Conservation (phyloP, 2,888 invertebrate genomes). For the Apamea crenata region DNA sequence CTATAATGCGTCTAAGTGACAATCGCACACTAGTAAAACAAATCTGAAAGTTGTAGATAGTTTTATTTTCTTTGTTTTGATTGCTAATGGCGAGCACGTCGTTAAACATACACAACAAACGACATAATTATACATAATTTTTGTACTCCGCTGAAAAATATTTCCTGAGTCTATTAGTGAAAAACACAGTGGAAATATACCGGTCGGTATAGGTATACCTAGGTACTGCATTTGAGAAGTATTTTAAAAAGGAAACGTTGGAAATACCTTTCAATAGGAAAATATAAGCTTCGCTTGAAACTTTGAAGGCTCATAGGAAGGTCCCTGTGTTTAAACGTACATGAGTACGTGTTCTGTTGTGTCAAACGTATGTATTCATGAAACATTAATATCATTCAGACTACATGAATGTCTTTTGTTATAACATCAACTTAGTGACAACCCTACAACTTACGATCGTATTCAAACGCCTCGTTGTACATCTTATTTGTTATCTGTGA, state of each 20-base stretch:
- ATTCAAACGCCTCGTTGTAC: conserved; percentile 90
- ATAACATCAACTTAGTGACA: conserved; percentile 21
- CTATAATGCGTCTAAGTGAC: background rate
- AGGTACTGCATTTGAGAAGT: background rate
- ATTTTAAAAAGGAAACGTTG: background rate
- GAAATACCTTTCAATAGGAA: background rate
- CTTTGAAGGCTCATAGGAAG: background rate
- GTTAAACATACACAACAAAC: background rate
- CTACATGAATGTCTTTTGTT: background rate
- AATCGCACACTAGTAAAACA: background rate
- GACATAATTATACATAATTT: background rate
- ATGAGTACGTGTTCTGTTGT: background rate
- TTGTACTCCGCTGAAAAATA: background rate
- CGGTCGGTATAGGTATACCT: background rate
- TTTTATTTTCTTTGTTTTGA: background rate
- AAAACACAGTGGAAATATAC: background rate
- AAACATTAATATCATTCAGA: background rate
- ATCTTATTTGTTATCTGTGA: conserved; percentile 72
- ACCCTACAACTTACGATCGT: conserved; percentile 81
- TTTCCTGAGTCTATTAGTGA: background rate
- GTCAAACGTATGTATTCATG: background rate
- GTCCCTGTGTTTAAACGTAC: background rate
- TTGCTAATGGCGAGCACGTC: background rate
- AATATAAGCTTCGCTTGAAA: too few species aligned
- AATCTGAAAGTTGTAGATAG: background rate